A percentile compares a stretch with the other conserved stretches of the same genome.
These are phyloP conservation scores for Myoxocephalus aenaeus DNA, from an alignment of 2,797 vertebrate species.

Conservation along the genomic window DNA sequence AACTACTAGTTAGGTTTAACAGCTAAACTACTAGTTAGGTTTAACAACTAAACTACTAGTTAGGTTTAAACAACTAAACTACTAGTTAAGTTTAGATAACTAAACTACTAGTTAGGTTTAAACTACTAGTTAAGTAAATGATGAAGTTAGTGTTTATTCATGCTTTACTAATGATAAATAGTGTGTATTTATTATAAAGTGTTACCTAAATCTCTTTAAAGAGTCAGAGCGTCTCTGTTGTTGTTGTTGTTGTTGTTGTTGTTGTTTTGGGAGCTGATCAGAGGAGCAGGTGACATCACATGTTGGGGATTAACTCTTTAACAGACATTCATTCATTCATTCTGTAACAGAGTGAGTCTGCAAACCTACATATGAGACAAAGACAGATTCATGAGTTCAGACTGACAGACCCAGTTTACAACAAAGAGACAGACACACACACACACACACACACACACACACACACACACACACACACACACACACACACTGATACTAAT, in stretches of 20 bases:
- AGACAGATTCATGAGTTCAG: slow-evolving; percentile 62
- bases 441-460: neutral
- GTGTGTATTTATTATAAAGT: too few species aligned
- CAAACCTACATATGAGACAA: slow-evolving; percentile 53
- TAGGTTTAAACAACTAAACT: too few species aligned
- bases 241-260: neutral
- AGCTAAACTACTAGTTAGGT: too few species aligned
- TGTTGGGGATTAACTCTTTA: slow-evolving; percentile 22
- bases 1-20: too few species aligned
- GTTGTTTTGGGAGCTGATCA: neutral
- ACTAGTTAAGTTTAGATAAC: too few species aligned
- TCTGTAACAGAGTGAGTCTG: slow-evolving; percentile 11
- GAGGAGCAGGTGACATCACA: neutral
- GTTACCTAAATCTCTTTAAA: too few species aligned
- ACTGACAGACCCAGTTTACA: slow-evolving; percentile 53
- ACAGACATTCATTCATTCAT: slow-evolving; percentile 1
- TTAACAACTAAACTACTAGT: too few species aligned
- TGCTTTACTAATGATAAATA: too few species aligned
- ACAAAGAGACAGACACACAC: slow-evolving; percentile 52
- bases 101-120: too few species aligned
- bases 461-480: neutral
- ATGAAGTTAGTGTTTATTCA: too few species aligned
- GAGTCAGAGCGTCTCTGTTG: neutral
- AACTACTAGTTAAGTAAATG: too few species aligned
- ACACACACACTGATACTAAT: neutral